Evolutionary conservation across 2,113 vertebrate genomes (phyloP).

Genomic region (Colistium nudipinnis): DNA sequence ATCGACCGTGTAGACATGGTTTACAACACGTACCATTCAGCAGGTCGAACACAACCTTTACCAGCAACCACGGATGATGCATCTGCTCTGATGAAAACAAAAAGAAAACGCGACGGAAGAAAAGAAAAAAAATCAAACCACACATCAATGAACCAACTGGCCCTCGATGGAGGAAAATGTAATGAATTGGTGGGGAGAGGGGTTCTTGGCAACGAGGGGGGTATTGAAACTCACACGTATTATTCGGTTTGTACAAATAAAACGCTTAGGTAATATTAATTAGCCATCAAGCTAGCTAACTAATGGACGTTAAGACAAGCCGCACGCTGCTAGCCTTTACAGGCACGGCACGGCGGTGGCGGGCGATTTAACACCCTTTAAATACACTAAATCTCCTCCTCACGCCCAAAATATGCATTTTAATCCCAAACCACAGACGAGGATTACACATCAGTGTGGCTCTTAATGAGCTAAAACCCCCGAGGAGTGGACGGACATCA

Average conservation of each 20-base stretch:
- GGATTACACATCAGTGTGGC: not conserved
- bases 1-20: not conserved
- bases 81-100: not conserved
- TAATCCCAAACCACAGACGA: not conserved
- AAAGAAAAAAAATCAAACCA: not conserved
- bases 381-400: not conserved
- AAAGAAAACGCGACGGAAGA: constrained; percentile 5
- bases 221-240: not conserved
- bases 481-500: constrained; percentile 51
- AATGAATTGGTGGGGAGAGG: fast-evolving
- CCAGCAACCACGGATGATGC: not conserved
- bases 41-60: not conserved
- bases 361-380: constrained; percentile 7
- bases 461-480: constrained; percentile 10
- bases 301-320: constrained; percentile 4
- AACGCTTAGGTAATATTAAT: constrained; percentile 39
- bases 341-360: constrained; percentile 20
- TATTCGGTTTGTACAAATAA: constrained; percentile 5
- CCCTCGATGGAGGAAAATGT: not conserved
- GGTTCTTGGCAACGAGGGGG: not conserved
- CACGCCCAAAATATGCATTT: not conserved
- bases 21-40: not conserved
- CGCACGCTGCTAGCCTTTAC: constrained; percentile 35
- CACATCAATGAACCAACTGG: not conserved
- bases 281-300: constrained; percentile 54